These are phyloP conservation scores for Danio aesculapii DNA, from an alignment of 2,797 vertebrate species.

Conservation along the genomic window DNA sequence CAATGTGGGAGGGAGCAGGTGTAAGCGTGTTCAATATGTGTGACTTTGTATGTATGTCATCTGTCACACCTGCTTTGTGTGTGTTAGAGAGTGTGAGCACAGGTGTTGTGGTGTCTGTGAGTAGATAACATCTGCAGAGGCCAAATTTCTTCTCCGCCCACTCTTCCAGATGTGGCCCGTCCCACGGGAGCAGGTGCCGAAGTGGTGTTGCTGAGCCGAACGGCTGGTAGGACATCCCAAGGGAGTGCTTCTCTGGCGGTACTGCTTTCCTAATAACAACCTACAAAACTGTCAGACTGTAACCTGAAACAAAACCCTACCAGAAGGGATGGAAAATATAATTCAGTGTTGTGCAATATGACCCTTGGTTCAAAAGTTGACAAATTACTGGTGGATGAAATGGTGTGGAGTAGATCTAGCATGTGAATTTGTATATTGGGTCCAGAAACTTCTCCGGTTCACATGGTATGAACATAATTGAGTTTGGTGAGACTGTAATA, in stretches of 20 bases:
- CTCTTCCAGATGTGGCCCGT: slow-evolving; percentile 45
- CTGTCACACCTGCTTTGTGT: slow-evolving; percentile 45
- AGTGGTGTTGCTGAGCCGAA: slow-evolving; percentile 20
- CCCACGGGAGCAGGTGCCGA: slow-evolving; percentile 36
- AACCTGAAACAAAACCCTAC: slow-evolving; percentile 33
- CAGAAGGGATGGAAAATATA: slow-evolving; percentile 19
- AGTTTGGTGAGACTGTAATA: not conserved
- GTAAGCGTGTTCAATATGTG: slow-evolving; percentile 11
- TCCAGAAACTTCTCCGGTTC: not conserved
- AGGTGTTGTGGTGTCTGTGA: slow-evolving; percentile 49
- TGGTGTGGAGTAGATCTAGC: not conserved
- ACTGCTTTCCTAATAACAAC: slow-evolving; percentile 33
- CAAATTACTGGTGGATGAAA: slow-evolving; percentile 19
- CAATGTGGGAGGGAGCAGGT: slow-evolving; percentile 52
- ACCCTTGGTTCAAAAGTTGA: slow-evolving; percentile 18
- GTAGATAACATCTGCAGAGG: slow-evolving; percentile 58
- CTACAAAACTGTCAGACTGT: slow-evolving; percentile 17
- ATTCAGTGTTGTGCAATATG: not conserved
- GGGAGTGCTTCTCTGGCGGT: slow-evolving; percentile 11
- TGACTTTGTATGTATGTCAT: slow-evolving; percentile 43
- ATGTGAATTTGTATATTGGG: not conserved
- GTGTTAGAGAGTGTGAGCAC: slow-evolving; percentile 42
- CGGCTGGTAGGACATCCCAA: slow-evolving; percentile 15
- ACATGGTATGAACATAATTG: not conserved
- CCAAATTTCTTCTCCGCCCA: slow-evolving; percentile 43